phyloP scores from a whole-genome alignment of 1,140 invertebrate species.

The Drosophila takahashii region DNA sequence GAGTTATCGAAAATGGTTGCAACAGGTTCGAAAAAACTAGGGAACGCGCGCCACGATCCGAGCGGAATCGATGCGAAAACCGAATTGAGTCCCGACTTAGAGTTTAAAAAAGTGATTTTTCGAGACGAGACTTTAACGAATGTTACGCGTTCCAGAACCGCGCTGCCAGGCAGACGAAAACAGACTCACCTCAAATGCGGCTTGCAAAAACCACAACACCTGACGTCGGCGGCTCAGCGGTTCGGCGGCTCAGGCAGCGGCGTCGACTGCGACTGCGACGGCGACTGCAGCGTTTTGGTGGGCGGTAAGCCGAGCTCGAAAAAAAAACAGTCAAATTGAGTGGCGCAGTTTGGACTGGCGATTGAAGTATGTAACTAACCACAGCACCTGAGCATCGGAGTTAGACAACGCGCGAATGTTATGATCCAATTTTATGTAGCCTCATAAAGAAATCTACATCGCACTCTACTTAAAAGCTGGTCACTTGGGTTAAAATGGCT shows the following conservation, averaged over 20 bases:
- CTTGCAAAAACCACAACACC: constrained; percentile 82
- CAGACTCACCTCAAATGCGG: constrained; percentile 67
- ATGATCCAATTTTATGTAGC: constrained; percentile 29
- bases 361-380: constrained; percentile 39
- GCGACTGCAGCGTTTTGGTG: constrained; percentile 41
- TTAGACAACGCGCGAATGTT: constrained; percentile 22
- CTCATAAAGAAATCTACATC: constrained; percentile 14
- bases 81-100: constrained; percentile 40
- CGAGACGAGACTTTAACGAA: constrained; percentile 28
- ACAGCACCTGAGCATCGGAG: constrained; percentile 5
- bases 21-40: constrained; percentile 29
- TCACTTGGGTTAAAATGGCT: constrained; percentile 2
- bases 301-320: constrained; percentile 42
- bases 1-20: constrained; percentile 24
- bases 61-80: constrained; percentile 28
- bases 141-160: constrained; percentile 78
- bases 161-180: constrained; percentile 80
- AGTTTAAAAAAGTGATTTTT: constrained; percentile 29
- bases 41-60: constrained; percentile 20
- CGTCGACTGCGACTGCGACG: constrained; percentile 20
- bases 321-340: constrained; percentile 54
- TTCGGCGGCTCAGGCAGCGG: constrained; percentile 10
- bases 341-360: constrained; percentile 38
- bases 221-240: constrained; percentile 38
- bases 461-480: constrained; percentile 1